These are phyloP conservation scores for Callospermophilus lateralis DNA, from an alignment of 2,113 vertebrate species.

Conservation along the genomic window DNA sequence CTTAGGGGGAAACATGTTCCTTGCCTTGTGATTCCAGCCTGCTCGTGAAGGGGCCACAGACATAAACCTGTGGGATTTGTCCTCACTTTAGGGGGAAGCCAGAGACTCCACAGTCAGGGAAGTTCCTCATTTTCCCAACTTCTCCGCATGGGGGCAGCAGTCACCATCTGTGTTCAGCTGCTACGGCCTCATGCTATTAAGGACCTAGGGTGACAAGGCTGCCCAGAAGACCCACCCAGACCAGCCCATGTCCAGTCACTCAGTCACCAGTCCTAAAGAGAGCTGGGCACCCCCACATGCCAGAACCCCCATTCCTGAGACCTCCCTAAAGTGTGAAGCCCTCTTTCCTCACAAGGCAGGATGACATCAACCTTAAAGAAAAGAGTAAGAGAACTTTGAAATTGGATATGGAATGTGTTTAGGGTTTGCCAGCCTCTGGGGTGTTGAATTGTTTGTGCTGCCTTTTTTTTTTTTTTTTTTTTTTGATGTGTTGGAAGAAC, in stretches of 20 bases:
- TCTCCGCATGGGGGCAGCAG: conserved; percentile 86
- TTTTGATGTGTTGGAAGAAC: conserved; percentile 66
- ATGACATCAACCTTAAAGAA: not conserved
- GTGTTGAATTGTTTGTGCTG: conserved; percentile 43
- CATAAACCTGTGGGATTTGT: not conserved
- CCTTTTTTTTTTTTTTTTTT: conserved; percentile 45
- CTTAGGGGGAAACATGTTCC: not conserved
- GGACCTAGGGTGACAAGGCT: not conserved
- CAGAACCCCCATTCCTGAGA: not conserved
- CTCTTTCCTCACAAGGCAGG: not conserved
- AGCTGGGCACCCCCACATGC: no score
- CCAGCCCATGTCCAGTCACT: not conserved
- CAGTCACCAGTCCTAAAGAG: not conserved
- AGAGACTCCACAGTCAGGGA: not conserved
- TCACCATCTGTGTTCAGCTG: not conserved
- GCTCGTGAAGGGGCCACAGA: not conserved
- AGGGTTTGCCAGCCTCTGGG: not conserved
- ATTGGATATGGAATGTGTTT: not conserved
- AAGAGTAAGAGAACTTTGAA: not conserved
- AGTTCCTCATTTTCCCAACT: conserved; percentile 50
- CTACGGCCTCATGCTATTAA: rapidly evolving
- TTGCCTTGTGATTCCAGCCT: not conserved
- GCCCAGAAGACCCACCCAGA: not conserved
- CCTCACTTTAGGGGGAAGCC: not conserved
- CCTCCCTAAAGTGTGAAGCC: not conserved